Percentiles rank a stretch among this genome's conserved stretches.
Evolutionary conservation across 2,797 vertebrate species (phyloP).

Genomic region (Limosa lapponica): DNA sequence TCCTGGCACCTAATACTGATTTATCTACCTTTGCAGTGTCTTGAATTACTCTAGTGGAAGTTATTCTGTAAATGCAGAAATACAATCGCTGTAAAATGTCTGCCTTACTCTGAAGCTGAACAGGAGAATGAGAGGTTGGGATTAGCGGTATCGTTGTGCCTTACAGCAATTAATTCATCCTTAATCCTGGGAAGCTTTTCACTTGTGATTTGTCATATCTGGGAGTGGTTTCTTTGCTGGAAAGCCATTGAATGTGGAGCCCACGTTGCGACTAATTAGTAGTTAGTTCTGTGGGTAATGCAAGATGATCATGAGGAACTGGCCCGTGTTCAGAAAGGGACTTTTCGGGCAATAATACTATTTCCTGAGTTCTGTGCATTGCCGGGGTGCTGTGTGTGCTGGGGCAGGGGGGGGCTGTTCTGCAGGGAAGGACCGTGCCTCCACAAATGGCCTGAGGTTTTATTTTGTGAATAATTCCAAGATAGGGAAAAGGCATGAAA

Average conservation of each 20-base stretch:
- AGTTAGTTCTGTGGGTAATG: background rate
- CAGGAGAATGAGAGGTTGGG: background rate
- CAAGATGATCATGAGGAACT: background rate
- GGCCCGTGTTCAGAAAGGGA: background rate
- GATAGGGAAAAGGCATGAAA: fast-evolving
- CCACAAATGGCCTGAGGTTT: background rate
- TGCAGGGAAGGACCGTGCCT: fast-evolving
- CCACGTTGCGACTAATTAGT: background rate
- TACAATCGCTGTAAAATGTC: background rate
- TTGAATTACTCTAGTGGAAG: background rate
- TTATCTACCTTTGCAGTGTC: background rate
- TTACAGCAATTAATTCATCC: background rate
- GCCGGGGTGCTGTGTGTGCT: background rate
- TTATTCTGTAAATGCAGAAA: background rate
- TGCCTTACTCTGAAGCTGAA: background rate
- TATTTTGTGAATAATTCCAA: background rate
- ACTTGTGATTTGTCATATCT: background rate
- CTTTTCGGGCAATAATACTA: background rate
- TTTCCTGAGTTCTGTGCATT: background rate
- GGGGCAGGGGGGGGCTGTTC: background rate
- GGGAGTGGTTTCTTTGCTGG: background rate
- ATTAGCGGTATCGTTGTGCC: background rate
- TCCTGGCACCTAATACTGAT: background rate
- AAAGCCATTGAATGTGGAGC: background rate
- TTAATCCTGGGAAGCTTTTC: background rate